Base-by-base conservation (phyloP, 2,797 vertebrate species). In the Steatocranus sp. region DNA sequence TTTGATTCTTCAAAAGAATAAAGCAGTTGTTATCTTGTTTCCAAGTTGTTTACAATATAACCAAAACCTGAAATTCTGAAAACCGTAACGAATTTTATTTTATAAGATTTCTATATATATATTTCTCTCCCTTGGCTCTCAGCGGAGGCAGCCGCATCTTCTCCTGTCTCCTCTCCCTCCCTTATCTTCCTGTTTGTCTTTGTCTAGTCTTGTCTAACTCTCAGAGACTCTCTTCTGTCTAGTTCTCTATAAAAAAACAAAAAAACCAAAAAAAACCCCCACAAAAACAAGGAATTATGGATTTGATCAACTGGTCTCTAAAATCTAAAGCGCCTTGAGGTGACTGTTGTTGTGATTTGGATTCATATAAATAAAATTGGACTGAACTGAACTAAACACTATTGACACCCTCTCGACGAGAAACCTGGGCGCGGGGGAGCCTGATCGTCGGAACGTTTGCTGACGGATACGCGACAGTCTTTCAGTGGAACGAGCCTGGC, bases 351-450 rank as follows among this genome's bases (percentile, higher is more conserved):
- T 53, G 50, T 25, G 20, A 8, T 53, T 53, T 53, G 11, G 23
- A 25, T 25, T 14, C 25, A 53, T 25, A 3, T 30, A 30, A 56
- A 30, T 56, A 30, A 30, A 30, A 56, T 2, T 56, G 8, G 14
- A 10, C 15, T 6, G 53, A 56, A 56, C 30, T 56, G 17, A 32
- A 0, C 6, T 58, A 58, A 58, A 32, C 54, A 32, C 27, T 58
- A 32, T 7, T 58, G 54, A 32, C 27, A 58, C 27, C 27, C 54
- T 58, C 54, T 58, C 5, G 2, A 32, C 1, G 0, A 53, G 11
- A 14, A 3, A 53, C 20, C 6, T 58, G 54, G 54, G 15, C 0
- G 0, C 0, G 15, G 27, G 27, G 54, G 27, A 58, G 54, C 54
- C 54, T 7, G 54, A 32, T 58, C 9, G 9, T 58, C 7, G 7